Base-by-base conservation (phyloP, 2,113 vertebrate species). In the Narcine bancroftii region DNA sequence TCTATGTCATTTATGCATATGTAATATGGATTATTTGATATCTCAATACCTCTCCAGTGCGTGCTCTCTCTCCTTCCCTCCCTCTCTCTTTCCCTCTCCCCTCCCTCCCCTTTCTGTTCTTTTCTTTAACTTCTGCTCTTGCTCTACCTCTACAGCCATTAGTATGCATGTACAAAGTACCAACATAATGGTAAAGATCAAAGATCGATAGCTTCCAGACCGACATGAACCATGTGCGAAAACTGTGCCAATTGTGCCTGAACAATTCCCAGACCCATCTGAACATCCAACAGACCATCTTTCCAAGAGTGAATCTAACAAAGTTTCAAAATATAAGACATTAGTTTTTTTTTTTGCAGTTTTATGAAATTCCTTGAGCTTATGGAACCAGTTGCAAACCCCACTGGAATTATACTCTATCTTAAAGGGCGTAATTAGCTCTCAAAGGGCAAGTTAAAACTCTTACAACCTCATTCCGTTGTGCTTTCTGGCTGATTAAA, bases 361-460 rank as follows among this genome's bases (percentile, higher is more conserved):
- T 53, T 63, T 60, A 87, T 60, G 15, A 87, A 87, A 60, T 39
- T 53, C 81, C 60, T 0, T 1, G 15, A 21, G 53, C n/a, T 87
- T n/a, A 63, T 21, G 33, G 53, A 60, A 87, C 81, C n/a, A 36
- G 36, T 87, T 87, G 15, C 9, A 60, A 60, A 87, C 60, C 81
- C 81, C 81, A 87, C 15, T 9, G 81, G 33, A 87, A 87, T 63
- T 60, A 17, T 56, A 85, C 9, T 60, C 17, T 87, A 60, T 87
- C 29, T 63, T 60, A 60, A 36, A 21, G 53, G 15, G 15, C 33
- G 53, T 87, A 87, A 87, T 60, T 50, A 63, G 53, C 17, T 87
- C 81, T 87, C 81, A 87, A 36, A 87, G 53, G 81, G 36, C 5
- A 87, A 87, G 53, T 87, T 87, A 87, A 87, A 36, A 33, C 81